Evolutionary conservation across 2,888 invertebrate genomes (phyloP), one percentile per base, ranked within the genome.

Genomic region (Notodonta ziczac): DNA sequence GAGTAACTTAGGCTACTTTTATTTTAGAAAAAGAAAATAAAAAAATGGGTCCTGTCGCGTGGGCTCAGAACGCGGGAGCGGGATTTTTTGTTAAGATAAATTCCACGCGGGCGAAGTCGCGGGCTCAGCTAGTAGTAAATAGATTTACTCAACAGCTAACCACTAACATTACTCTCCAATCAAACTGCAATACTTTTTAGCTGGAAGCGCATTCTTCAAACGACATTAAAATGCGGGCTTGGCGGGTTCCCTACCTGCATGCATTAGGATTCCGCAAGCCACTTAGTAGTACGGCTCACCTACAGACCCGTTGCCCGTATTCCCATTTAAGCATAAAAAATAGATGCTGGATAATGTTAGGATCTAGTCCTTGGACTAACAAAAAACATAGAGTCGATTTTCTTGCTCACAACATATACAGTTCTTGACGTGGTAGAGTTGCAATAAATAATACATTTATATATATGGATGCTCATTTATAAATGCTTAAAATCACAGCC

Each of bases 281-380:
- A 85, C 87, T 87, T 87, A 87, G 77, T 73, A 73, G 74, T 68
- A 73, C 70, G 76, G 75, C 88, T 93, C 91, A 93, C 93, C 93
- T 92, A 93, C 88, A 93, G 89, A 93, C 93, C 93, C 84, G 89
- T 90, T 93, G 93, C 93, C 93, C 93, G 93, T 93, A 93, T 93
- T 93, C 88, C 83, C 84, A 87, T 87, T 85, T 85, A 81, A 80
- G 77, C 74, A 86, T 90, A 92, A 93, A 93, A 93, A 93, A 90
- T 89, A 89, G 87, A 89, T 72, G 85, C 85, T 86, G 84, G 81
- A 82, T 88, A 87, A 88, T 90, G 87, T 89, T 89, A 87, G 90
- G 85, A 89, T 88, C 91, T 91, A 91, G 87, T 84, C 82, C 70
- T 62, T 56, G 10, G 67, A 60, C 70, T 77, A 63, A 52, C 52